Base-by-base conservation (phyloP, 1,140 invertebrate genomes). In the Drosophila mauritiana region DNA sequence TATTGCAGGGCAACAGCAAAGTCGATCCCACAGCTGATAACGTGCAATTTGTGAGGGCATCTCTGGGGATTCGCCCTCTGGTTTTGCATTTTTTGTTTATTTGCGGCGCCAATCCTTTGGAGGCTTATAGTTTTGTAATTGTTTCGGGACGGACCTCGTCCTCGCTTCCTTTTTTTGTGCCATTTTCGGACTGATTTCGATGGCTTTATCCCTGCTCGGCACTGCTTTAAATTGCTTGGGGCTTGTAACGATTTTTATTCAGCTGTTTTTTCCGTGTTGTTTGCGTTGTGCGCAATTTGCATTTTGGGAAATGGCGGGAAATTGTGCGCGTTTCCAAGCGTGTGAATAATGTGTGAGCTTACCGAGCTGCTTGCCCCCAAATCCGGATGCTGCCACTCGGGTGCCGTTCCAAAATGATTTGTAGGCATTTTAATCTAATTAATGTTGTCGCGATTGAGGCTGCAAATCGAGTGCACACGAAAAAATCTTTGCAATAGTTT, bases 61-160 rank as follows among this genome's bases (percentile, higher is more conserved):
- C 56, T 37, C 43, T 51, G 25, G 53, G 61, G 55, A 42, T 43
- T 75, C 51, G 27, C 53, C 3, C 22, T 36, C 17, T 51, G 34
- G 10, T 62, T 77, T 79, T 52, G 46, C 59, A 76, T 76, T 88
- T 88, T 83, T 86, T 59, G 55, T 88, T 89, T 80, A 80, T 84
- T 80, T 62, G 39, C 54, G 43, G 43, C 22, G 51, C 64, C 52
- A 77, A 89, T 80, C 80, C 84, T 89, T 88, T 80, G 63, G 84
- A 83, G 83, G 83, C 79, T 79, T 90, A 89, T 90, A 88, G 84
- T 88, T 88, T 89, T 88, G 80, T 88, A 88, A 88, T 88, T 88
- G 84, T 88, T 88, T 84, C 52, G 75, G 76, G 80, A 56, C 73
- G 49, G 20, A 2, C 8, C 17, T 27, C 39, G 22, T 27, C 34